A percentile compares a stretch with the other conserved stretches of the same genome.
Evolutionary conservation across 2,113 vertebrate species (phyloP).

Genomic region (Hucho hucho): DNA sequence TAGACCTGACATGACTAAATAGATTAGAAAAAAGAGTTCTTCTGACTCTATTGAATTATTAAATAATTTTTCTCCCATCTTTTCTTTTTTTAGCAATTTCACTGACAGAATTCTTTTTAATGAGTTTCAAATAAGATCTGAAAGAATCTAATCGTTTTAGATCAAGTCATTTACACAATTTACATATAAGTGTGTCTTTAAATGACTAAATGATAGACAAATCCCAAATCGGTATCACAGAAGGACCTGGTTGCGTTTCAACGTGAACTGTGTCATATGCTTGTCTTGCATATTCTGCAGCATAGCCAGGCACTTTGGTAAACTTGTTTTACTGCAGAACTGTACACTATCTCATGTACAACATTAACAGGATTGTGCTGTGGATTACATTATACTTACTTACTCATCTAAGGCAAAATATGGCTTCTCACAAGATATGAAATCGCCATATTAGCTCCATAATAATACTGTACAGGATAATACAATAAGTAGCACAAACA

Average conservation of each 20-base stretch:
- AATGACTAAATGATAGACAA: constrained; percentile 16
- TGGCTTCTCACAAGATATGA: constrained; percentile 59
- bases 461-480: constrained; percentile 52
- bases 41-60: background rate
- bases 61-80: background rate
- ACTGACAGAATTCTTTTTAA: constrained; percentile 3
- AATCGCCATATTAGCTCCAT: constrained; percentile 46
- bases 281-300: constrained; percentile 37
- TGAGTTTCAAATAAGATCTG: background rate
- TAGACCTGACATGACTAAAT: constrained; percentile 16
- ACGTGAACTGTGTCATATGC: constrained; percentile 12
- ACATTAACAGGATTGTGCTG: constrained; percentile 39
- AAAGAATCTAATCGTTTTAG: constrained; percentile 13
- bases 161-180: constrained; percentile 48
- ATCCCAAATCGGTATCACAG: background rate
- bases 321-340: constrained; percentile 45
- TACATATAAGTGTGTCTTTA: constrained; percentile 33
- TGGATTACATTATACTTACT: constrained; percentile 33
- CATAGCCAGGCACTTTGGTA: constrained; percentile 73
- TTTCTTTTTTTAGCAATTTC: background rate
- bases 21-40: background rate
- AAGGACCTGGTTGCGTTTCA: constrained; percentile 5
- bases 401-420: constrained; percentile 58
- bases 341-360: constrained; percentile 21
- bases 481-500: constrained; percentile 19